These are phyloP conservation scores for Helicoverpa armigera DNA, from an alignment of 1,140 invertebrate species.

Conservation along the genomic window DNA sequence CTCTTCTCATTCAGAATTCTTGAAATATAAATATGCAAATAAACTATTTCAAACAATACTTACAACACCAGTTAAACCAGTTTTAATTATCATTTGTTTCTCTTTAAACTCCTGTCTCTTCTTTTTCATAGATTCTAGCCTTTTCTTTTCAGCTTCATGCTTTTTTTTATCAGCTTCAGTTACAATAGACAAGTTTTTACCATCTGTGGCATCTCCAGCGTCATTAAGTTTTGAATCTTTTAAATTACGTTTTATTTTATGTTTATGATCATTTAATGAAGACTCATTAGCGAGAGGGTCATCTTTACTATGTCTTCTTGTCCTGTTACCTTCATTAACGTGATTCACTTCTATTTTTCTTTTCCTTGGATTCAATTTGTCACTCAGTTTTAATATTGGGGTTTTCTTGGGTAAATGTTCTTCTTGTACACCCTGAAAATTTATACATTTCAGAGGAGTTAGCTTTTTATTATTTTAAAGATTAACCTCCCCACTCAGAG, in stretches of 20 bases:
- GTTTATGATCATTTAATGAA: neutral
- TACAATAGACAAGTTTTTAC: conserved; percentile 3
- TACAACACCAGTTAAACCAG: conserved; percentile 87
- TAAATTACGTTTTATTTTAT: neutral
- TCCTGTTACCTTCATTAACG: neutral
- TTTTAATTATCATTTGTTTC: conserved; percentile 87
- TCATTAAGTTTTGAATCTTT: neutral
- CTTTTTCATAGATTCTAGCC: conserved; percentile 62
- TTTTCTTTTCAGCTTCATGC: conserved; percentile 75
- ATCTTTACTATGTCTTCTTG: conserved; percentile 5
- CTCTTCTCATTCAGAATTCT: too few relatives aligned
- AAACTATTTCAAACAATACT: conserved; percentile 57
- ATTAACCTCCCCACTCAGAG: too few relatives aligned
- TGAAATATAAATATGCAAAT: neutral
- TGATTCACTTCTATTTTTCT: conserved; percentile 60
- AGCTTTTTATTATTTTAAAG: too few relatives aligned
- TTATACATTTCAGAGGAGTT: neutral
- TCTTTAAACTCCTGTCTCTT: conserved; percentile 87
- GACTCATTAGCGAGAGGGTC: neutral
- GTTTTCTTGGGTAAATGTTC: conserved; percentile 55
- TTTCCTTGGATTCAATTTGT: conserved; percentile 67
- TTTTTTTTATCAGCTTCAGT: conserved; percentile 70
- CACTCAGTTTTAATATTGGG: conserved; percentile 61
- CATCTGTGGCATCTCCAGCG: neutral
- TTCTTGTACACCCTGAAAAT: neutral